These are phyloP conservation scores for Scaptomyza cyrtandrae DNA, from an alignment of 2,888 invertebrate species.

Conservation along the genomic window DNA sequence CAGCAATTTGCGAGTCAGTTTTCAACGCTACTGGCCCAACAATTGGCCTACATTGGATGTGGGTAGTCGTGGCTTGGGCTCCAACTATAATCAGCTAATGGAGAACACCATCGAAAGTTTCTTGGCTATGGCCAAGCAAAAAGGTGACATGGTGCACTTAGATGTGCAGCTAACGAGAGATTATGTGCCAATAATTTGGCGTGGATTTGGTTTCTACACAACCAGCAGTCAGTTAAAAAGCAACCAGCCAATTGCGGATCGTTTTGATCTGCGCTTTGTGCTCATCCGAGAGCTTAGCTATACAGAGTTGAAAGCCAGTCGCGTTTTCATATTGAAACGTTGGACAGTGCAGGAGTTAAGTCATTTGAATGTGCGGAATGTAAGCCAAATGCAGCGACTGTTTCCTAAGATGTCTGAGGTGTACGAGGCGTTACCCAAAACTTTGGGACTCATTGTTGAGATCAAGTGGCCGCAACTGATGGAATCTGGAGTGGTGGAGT, in stretches of 20 bases:
- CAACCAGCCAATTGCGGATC: conserved; percentile 87
- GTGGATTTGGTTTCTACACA: conserved; percentile 93
- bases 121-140: conserved; percentile 93
- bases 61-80: conserved; percentile 96
- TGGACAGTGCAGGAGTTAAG: conserved; percentile 88
- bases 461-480: conserved; percentile 97
- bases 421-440: conserved; percentile 90
- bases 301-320: conserved; percentile 94
- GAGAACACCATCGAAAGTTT: conserved; percentile 98
- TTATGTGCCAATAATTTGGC: conserved; percentile 96
- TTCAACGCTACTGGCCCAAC: conserved; percentile 93
- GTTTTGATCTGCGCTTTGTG: conserved; percentile 93
- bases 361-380: conserved; percentile 90
- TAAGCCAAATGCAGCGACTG: conserved; percentile 87
- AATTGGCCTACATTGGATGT: conserved; percentile 95
- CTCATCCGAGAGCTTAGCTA: conserved; percentile 96
- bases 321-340: conserved; percentile 91
- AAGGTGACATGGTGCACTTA: conserved; percentile 98
- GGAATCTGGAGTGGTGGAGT: conserved; percentile 92
- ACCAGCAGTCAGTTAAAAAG: conserved; percentile 81
- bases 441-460: conserved; percentile 97
- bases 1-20: conserved; percentile 91
- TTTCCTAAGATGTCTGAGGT: conserved; percentile 95
- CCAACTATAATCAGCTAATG: conserved; percentile 90
- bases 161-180: conserved; percentile 99